Evolutionary conservation across 2,113 vertebrate species (phyloP), one percentile per base, ranked within the genome.

Genomic region (Apeltes quadracus): DNA sequence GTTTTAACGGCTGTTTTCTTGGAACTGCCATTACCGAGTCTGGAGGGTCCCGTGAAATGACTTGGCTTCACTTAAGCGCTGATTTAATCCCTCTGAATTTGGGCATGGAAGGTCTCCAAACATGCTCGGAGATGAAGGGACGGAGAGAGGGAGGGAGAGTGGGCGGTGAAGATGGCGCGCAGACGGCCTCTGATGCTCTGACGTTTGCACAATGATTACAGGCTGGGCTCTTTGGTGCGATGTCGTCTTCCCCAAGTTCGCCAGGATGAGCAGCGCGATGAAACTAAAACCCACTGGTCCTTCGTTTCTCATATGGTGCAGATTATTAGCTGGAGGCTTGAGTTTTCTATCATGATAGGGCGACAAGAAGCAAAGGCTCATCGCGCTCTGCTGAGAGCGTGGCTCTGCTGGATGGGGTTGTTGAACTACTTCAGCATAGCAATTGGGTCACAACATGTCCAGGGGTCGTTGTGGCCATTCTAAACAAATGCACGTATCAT

Each of bases 1-100:
- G 27, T 80, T 90, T 89, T 89, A 83, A 87, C 61, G 69, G 76
- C 56, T 69, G 18, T 81, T 78, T 77, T 83, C 66, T 85, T 91
- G 85, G 88, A 80, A 51, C 56, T 69, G 72, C 67, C 69, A 59
- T 82, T 79, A 78, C 71, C 59, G 69, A 83, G 51, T 84, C 86
- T 58, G 1, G 48, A 75, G 82, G 79, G 82, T 83, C 81, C 73
- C 11, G 41, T 85, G 78, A 89, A 86, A 82, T 44, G 43, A 70
- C 66, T 82, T 90, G 72, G 78, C 81, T 79, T 81, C 51, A 62
- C 29, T 72, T n/a, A 20, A 70, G 74, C 79, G 2, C 69, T 69
- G 72, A 85, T 83, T 82, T 51, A 83, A 70, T 76, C 41, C 32
- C 6, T 76, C 46, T 46, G 67, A 70, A 76, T 86, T n/a, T 74